Conservation (phyloP, 2,888 invertebrate species). For the Pollenia amentaria region DNA sequence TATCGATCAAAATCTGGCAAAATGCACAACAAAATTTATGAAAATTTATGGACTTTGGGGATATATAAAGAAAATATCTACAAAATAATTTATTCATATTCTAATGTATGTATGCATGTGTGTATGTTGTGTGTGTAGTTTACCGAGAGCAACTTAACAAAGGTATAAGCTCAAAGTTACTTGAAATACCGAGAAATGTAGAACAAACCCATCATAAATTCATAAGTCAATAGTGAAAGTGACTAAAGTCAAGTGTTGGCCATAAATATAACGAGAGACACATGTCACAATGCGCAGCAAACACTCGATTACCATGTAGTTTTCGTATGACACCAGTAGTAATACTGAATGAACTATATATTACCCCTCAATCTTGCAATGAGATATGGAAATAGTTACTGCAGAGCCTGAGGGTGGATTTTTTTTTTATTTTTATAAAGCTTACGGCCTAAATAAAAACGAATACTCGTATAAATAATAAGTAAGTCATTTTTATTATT, state of each 20-base stretch:
- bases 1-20: constrained; percentile 77
- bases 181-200: constrained; percentile 29
- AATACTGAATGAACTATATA: not conserved
- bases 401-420: constrained; percentile 40
- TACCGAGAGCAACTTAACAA: constrained; percentile 50
- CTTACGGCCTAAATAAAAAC: constrained; percentile 16
- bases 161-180: constrained; percentile 7
- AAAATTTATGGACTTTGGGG: constrained; percentile 65
- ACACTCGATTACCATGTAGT: constrained; percentile 18
- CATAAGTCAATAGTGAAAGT: constrained; percentile 67
- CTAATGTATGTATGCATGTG: not conserved
- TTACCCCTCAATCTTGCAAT: not conserved
- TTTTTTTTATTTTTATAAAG: constrained; percentile 11
- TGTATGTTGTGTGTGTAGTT: not conserved
- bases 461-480: constrained; percentile 56
- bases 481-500: constrained; percentile 62
- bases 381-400: constrained; percentile 23
- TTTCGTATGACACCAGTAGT: constrained; percentile 13
- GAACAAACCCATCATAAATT: constrained; percentile 59
- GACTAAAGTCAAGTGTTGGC: constrained; percentile 77
- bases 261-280: constrained; percentile 78
- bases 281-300: constrained; percentile 73
- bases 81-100: constrained; percentile 16
- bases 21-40: constrained; percentile 56
- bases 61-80: constrained; percentile 42